These are phyloP conservation scores for Macrophya annulata DNA, from an alignment of 2,888 invertebrate species.

Conservation along the genomic window DNA sequence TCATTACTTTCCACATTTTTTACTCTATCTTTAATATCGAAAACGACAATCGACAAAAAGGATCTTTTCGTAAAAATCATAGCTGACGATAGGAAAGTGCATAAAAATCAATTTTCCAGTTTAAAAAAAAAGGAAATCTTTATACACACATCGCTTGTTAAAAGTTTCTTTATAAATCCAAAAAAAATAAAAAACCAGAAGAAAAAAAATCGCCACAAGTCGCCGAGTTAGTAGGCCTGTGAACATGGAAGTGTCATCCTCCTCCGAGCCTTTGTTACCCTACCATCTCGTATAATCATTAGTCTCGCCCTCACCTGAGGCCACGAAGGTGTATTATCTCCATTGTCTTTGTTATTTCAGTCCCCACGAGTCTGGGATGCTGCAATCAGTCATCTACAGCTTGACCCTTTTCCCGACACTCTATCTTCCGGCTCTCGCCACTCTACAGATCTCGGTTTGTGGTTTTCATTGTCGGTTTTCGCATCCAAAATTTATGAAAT, in stretches of 20 bases:
- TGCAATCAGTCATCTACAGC: slow-evolving; percentile 51
- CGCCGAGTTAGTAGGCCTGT: background rate
- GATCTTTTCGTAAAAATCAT: background rate
- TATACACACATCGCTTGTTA: background rate
- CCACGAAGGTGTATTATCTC: slow-evolving; percentile 23
- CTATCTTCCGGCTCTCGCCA: background rate
- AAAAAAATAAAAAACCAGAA: background rate
- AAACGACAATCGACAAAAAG: background rate
- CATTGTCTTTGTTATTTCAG: slow-evolving; percentile 47
- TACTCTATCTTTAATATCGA: background rate
- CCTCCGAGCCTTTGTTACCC: slow-evolving; percentile 35
- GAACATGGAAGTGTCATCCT: slow-evolving; percentile 23
- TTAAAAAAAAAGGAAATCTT: background rate
- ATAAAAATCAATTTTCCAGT: no score
- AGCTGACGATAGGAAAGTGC: background rate
- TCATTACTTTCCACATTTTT: background rate
- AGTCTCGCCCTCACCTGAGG: slow-evolving; percentile 37
- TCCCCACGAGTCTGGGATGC: slow-evolving; percentile 31
- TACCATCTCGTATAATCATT: slow-evolving; percentile 47
- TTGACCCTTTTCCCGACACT: slow-evolving; percentile 43
- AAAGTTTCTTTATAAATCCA: background rate
- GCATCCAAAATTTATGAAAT: background rate
- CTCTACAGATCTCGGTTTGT: slow-evolving; percentile 33
- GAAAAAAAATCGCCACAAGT: background rate
- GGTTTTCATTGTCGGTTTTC: background rate